Conservation (phyloP, 2,888 invertebrate genomes). For the Graphium colonna region DNA sequence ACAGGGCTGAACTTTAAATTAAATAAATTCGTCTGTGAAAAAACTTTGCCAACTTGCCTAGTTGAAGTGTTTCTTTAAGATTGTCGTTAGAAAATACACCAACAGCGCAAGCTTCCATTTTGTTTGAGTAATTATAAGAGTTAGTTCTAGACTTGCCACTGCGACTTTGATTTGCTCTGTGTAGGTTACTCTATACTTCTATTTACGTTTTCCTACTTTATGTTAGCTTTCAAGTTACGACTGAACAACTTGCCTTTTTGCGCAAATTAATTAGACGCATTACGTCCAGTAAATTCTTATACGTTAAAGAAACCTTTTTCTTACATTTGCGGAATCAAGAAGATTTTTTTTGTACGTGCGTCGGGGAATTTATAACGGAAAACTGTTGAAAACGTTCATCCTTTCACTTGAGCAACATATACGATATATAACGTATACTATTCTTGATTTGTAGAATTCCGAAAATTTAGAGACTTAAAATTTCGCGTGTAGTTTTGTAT, state of each 20-base stretch:
- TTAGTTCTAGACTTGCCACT: neutral
- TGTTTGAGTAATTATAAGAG: neutral
- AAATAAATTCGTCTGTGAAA: neutral
- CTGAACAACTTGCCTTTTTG: slow-evolving; percentile 1
- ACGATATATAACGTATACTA: no score
- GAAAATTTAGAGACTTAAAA: no score
- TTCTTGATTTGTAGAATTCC: no score
- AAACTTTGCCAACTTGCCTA: neutral
- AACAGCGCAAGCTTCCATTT: neutral
- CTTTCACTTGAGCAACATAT: no score
- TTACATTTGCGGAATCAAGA: no score
- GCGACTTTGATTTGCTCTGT: neutral
- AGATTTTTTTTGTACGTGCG: no score
- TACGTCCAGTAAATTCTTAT: slow-evolving; percentile 2
- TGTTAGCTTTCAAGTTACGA: slow-evolving; percentile 10
- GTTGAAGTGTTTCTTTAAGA: neutral
- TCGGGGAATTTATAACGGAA: no score
- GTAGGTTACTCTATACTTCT: neutral
- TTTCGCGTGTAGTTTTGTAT: no score
- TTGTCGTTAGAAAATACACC: neutral
- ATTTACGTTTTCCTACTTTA: slow-evolving; percentile 4
- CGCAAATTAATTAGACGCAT: slow-evolving; percentile 19
- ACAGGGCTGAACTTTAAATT: no score
- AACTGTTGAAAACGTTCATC: no score
- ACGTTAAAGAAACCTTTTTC: neutral